A percentile compares a stretch with the other conserved stretches of the same genome.
Conservation (phyloP, 2,888 invertebrate species). For the Crepidodera aurea region DNA sequence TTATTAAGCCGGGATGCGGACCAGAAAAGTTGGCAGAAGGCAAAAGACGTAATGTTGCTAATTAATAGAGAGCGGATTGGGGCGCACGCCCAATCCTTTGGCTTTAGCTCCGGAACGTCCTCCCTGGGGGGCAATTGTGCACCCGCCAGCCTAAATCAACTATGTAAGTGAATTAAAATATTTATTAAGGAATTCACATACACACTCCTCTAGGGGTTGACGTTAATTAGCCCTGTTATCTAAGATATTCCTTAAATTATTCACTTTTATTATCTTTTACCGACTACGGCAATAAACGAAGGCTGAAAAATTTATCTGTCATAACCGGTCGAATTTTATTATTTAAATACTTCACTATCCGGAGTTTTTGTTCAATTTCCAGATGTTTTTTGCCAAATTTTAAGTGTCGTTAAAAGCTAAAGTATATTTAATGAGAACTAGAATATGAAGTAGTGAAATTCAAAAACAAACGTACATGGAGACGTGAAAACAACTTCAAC, state of each 20-base stretch:
- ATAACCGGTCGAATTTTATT: slow-evolving; percentile 23
- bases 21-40: slow-evolving; percentile 41
- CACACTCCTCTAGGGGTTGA: slow-evolving; percentile 56
- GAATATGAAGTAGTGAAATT: too few species aligned
- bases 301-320: slow-evolving; percentile 22
- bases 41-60: slow-evolving; percentile 59
- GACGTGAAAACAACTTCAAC: too few species aligned
- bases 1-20: slow-evolving; percentile 26
- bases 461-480: too few species aligned
- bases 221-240: slow-evolving; percentile 58
- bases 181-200: slow-evolving; percentile 62
- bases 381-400: slow-evolving; percentile 1
- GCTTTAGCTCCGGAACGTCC: slow-evolving; percentile 53
- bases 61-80: slow-evolving; percentile 55
- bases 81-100: slow-evolving; percentile 48
- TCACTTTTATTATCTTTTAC: slow-evolving; percentile 39
- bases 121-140: slow-evolving; percentile 58
- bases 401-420: too few species aligned
- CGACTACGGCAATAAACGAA: slow-evolving; percentile 33
- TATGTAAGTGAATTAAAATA: slow-evolving; percentile 63
- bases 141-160: slow-evolving; percentile 60
- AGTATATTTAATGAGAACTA: too few species aligned
- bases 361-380: background rate
- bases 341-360: background rate
- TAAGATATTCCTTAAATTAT: slow-evolving; percentile 54